phyloP scores from a whole-genome alignment of 2,797 vertebrate genomes.

The Liasis olivaceus region DNA sequence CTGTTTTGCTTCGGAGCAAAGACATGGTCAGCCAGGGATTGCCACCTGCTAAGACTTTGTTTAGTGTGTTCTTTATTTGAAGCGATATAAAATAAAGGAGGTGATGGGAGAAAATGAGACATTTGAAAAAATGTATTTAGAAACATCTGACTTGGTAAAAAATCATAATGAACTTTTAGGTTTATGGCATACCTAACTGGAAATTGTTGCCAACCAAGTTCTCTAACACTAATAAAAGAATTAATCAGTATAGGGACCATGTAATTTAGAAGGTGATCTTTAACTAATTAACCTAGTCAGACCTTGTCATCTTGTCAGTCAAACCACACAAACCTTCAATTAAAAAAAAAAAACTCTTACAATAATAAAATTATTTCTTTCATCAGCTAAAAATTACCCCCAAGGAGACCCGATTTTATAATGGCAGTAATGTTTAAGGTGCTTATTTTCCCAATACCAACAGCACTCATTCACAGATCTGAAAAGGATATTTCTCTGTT shows the following conservation, averaged over 20 bases:
- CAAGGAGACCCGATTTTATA: background rate
- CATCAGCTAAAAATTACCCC: background rate
- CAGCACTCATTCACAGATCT: background rate
- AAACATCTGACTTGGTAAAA: background rate
- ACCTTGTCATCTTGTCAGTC: background rate
- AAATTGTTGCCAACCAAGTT: constrained; percentile 4
- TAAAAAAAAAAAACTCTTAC: background rate
- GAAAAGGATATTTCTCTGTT: background rate
- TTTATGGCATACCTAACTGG: constrained; percentile 3
- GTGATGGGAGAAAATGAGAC: background rate
- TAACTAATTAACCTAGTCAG: background rate
- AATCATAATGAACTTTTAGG: background rate
- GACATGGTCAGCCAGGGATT: background rate
- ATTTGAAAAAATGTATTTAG: background rate
- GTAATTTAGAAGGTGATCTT: constrained; percentile 6
- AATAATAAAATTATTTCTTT: constrained; percentile 2
- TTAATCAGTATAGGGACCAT: constrained; percentile 37
- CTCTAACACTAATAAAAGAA: constrained; percentile 49
- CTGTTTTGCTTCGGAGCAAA: background rate
- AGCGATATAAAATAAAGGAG: background rate
- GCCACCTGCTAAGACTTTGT: background rate
- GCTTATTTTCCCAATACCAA: background rate
- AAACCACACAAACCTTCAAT: background rate
- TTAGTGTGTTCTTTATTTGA: background rate
- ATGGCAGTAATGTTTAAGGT: background rate